Conservation (phyloP, 2,888 invertebrate genomes). For the Drosophila eohydei region DNA sequence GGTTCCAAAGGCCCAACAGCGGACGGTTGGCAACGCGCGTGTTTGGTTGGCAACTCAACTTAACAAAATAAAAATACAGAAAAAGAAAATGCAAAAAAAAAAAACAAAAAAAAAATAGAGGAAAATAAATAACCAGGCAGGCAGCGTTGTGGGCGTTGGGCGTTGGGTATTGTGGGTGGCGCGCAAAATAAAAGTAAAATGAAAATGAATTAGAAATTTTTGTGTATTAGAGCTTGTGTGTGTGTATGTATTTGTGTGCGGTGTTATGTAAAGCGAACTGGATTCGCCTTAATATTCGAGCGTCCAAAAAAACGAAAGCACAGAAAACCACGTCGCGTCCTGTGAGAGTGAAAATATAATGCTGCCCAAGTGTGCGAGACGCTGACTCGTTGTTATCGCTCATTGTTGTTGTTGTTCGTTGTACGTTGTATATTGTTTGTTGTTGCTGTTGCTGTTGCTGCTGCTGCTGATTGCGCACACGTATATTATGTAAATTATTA, state of each 20-base stretch:
- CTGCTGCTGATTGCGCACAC: conserved; percentile 73
- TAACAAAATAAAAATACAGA: conserved; percentile 12
- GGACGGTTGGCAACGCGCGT: conserved; percentile 65
- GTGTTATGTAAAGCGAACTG: conserved; percentile 60
- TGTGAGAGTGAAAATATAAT: conserved; percentile 76
- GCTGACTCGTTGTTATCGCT: conserved; percentile 45
- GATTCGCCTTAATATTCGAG: conserved; percentile 43
- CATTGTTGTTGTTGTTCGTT: conserved; percentile 17
- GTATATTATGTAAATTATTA: conserved; percentile 81
- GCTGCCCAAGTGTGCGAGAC: conserved; percentile 52
- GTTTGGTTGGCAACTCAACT: conserved; percentile 70
- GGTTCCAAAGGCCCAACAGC: conserved; percentile 44
- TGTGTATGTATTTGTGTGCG: conserved; percentile 36
- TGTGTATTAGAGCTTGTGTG: conserved; percentile 20
- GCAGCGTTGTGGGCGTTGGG: conserved; percentile 39
- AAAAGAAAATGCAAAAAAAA: conserved; percentile 25
- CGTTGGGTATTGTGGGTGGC: conserved; percentile 32
- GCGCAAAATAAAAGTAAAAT: conserved; percentile 64
- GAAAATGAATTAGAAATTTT: conserved; percentile 72
- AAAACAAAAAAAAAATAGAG: conserved; percentile 22
- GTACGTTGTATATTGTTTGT: conserved; percentile 9
- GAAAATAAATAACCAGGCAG: conserved; percentile 23
- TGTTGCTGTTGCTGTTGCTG: conserved; percentile 36
- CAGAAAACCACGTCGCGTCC: conserved; percentile 48
- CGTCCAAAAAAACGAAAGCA: conserved; percentile 46